Evolutionary conservation across 2,888 invertebrate species (phyloP), one percentile per base, ranked within the genome.

Genomic region (Caenorhabditis imperialis): DNA sequence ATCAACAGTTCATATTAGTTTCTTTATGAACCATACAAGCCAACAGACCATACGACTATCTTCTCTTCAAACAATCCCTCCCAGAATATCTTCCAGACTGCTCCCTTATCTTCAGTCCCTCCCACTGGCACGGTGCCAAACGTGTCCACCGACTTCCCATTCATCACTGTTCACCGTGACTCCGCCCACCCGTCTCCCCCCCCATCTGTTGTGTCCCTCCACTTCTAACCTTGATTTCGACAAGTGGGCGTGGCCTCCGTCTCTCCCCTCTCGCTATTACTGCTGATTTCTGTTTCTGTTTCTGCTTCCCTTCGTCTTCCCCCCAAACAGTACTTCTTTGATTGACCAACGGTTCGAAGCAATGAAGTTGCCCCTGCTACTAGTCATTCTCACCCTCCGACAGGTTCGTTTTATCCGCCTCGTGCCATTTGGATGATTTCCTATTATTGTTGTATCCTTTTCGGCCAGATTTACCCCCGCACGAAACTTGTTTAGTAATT

Each of bases 171-270:
- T 27, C 35, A 22, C 14, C 10, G 5, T 30, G 27, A n/a, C n/a
- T 48, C 30, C 30, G 22, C 16, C 27, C 33, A 16, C 10, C 16
- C 16, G 12, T 16, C 8, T 23, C 35, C 27, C 22, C 50, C 4
- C 20, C 51, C 51, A 37, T 51, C 37, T 37, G 51, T 37, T 22
- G 16, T n/a, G 6, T 30, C 53, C 54, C 54, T 65, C 57, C 54
- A 57, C 57, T 65, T 57, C 65, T 65, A 65, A 65, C 65, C 65
- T 65, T 65, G 65, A 65, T 65, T 65, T 65, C 65, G 65, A 65
- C 65, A 57, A 65, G 55, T 65, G 65, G 65, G 65, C 55, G 65
- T 45, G 38, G 58, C 37, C 45, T 57, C 8, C 22, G 10, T 20
- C 42, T n/a, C 8, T n/a, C n/a, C n/a, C n/a, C n/a, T n/a, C n/a